Evolutionary conservation across 2,888 invertebrate genomes (phyloP).

Genomic region (Pterostichus madidus): DNA sequence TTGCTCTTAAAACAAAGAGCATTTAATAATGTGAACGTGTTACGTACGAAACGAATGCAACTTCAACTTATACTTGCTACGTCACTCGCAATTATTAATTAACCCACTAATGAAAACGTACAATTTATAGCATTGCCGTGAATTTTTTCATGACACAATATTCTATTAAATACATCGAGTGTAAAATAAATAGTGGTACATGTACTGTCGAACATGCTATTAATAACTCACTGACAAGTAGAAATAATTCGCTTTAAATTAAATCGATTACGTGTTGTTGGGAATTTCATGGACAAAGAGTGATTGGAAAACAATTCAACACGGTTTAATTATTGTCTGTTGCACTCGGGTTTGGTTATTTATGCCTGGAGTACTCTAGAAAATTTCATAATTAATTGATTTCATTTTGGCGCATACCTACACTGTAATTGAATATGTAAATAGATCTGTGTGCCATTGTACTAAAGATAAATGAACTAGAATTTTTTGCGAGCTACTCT

Average conservation of each 20-base stretch:
- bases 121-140: conserved; percentile 27
- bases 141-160: conserved; percentile 54
- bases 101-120: conserved; percentile 53
- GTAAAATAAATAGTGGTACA: conserved; percentile 43
- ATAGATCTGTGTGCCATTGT: conserved; percentile 46
- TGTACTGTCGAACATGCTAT: conserved; percentile 16
- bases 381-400: conserved; percentile 53
- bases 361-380: conserved; percentile 14
- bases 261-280: conserved; percentile 41
- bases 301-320: conserved; percentile 29
- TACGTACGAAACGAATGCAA: conserved; percentile 30
- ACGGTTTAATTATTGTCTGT: conserved; percentile 38
- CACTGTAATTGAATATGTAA: conserved; percentile 54
- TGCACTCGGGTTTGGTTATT: conserved; percentile 11
- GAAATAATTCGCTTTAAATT: conserved; percentile 48
- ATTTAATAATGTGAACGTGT: conserved; percentile 42
- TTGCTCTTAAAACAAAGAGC: conserved; percentile 35
- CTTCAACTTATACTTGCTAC: conserved; percentile 18
- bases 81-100: conserved; percentile 46
- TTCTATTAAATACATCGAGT: conserved; percentile 45
- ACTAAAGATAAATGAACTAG: conserved; percentile 44
- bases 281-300: conserved; percentile 50
- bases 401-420: conserved; percentile 39
- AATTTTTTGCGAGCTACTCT: conserved; percentile 18
- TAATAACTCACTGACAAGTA: conserved; percentile 48